phyloP scores from a whole-genome alignment of 1,140 invertebrate genomes.

The Neuroterus valhalla region DNA sequence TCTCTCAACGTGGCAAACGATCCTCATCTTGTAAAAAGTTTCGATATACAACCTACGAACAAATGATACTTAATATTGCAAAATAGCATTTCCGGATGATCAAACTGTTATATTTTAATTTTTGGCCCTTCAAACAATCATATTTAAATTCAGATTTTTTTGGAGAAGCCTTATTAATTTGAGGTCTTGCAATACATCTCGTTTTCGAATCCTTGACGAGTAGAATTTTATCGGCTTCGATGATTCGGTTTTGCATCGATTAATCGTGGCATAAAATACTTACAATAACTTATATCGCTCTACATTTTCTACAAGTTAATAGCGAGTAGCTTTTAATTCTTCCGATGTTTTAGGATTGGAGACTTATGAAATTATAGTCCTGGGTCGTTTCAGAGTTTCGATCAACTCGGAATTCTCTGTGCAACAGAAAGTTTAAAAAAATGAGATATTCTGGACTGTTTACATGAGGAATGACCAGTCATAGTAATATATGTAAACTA shows the following conservation, averaged over 20 bases:
- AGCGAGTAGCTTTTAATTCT: not conserved
- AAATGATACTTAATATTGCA: conserved; percentile 3
- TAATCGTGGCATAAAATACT: conserved; percentile 29
- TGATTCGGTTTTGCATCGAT: not conserved
- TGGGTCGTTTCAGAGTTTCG: conserved; percentile 30
- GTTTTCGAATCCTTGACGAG: too few relatives aligned
- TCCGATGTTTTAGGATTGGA: not conserved
- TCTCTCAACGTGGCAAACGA: conserved; percentile 3
- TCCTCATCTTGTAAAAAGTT: conserved; percentile 14
- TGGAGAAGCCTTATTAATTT: too few relatives aligned
- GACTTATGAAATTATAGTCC: conserved; percentile 37
- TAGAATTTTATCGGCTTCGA: not conserved
- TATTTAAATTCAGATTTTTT: too few relatives aligned
- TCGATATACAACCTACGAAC: conserved; percentile 2
- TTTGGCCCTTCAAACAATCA: too few relatives aligned
- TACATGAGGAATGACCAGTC: conserved; percentile 30
- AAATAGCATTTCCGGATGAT: not conserved
- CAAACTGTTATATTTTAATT: too few relatives aligned
- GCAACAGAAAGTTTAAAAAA: conserved; percentile 6
- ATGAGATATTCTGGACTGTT: conserved; percentile 12
- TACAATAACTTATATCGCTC: conserved; percentile 15
- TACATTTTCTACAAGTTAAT: conserved; percentile 11
- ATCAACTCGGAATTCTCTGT: not conserved
- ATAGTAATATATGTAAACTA: conserved; percentile 52
- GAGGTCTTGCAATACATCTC: too few relatives aligned